phyloP scores from a whole-genome alignment of 2,797 vertebrate species.

The Amblyopsis hoosieri region DNA sequence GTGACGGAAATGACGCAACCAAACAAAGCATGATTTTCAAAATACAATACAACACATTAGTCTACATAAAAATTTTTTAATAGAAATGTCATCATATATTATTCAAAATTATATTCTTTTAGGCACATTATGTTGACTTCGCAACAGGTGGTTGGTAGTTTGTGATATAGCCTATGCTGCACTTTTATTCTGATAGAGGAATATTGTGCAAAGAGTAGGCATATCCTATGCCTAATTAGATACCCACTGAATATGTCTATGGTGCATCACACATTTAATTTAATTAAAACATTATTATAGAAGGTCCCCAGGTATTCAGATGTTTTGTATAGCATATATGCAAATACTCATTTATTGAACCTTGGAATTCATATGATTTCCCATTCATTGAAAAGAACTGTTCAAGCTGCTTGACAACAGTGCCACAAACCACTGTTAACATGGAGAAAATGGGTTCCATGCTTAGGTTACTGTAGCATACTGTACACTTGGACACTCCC shows the following conservation, averaged over 20 bases:
- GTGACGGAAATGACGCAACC: slow-evolving; percentile 38
- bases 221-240: slow-evolving; percentile 1
- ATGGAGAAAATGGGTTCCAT: slow-evolving; percentile 42
- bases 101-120: not conserved
- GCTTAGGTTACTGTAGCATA: slow-evolving; percentile 26
- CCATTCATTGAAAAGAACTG: not conserved
- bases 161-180: not conserved
- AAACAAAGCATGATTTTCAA: slow-evolving; percentile 16
- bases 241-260: not conserved
- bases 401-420: slow-evolving; percentile 11
- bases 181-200: slow-evolving; percentile 40
- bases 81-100: not conserved
- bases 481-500: slow-evolving; percentile 49
- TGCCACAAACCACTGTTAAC: slow-evolving; percentile 26
- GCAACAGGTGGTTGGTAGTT: not conserved
- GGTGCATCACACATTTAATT: not conserved
- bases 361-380: not conserved
- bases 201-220: slow-evolving; percentile 6
- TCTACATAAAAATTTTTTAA: not conserved
- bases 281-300: not conserved
- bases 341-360: not conserved
- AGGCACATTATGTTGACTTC: not conserved
- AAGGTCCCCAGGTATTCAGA: not conserved
- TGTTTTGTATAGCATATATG: not conserved
- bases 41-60: slow-evolving; percentile 26